phyloP scores from a whole-genome alignment of 2,888 invertebrate species.

The Drosophila phalerata region DNA sequence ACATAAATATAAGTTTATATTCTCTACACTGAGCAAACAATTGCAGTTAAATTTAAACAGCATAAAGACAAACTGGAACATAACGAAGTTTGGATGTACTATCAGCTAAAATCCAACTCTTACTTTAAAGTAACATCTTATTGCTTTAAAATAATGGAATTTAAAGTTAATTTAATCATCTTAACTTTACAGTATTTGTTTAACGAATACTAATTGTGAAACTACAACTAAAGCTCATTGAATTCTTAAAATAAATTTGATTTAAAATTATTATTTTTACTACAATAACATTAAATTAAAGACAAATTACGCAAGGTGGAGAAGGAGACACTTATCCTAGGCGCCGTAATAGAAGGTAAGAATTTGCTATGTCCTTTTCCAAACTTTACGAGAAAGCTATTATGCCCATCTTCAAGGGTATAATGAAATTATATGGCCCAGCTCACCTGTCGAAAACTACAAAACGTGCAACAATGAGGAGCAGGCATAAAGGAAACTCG shows the following conservation, averaged over 20 bases:
- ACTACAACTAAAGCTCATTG: too few relatives aligned
- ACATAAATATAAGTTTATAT: slow-evolving; percentile 31
- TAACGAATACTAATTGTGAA: too few relatives aligned
- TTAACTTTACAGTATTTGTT: too few relatives aligned
- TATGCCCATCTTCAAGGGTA: slow-evolving; percentile 45
- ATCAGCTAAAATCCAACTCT: background rate
- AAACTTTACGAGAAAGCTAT: slow-evolving; percentile 22
- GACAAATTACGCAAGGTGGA: background rate
- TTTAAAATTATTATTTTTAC: too few relatives aligned
- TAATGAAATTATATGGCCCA: slow-evolving; percentile 64
- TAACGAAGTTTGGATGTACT: slow-evolving; percentile 17
- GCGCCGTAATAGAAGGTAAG: too few relatives aligned
- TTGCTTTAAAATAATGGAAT: too few relatives aligned
- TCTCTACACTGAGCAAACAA: slow-evolving; percentile 7
- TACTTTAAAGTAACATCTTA: background rate
- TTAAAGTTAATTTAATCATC: too few relatives aligned
- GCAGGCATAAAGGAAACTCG: slow-evolving; percentile 3
- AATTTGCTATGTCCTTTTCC: background rate
- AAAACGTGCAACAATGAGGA: slow-evolving; percentile 62
- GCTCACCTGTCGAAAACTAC: slow-evolving; percentile 71
- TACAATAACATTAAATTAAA: background rate
- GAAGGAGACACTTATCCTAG: background rate
- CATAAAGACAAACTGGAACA: background rate
- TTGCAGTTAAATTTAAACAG: slow-evolving; percentile 35
- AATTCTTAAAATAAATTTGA: too few relatives aligned